Evolutionary conservation across 1,140 invertebrate genomes (phyloP).

Genomic region (Steinernema khuongi): DNA sequence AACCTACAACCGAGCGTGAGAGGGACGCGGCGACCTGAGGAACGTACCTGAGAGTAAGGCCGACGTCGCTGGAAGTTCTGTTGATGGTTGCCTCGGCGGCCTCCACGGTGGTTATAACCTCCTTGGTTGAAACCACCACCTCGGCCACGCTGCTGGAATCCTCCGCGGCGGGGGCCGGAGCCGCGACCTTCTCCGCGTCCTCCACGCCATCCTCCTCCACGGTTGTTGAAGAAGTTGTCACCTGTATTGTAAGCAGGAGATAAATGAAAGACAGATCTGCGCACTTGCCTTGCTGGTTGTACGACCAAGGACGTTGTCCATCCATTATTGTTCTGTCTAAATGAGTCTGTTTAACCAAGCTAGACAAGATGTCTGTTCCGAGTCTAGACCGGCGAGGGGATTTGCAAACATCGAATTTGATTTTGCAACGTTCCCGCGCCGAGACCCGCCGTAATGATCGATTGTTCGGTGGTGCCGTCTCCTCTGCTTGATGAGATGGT

Average conservation of each 20-base stretch:
- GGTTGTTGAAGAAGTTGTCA: slow-evolving; percentile 12
- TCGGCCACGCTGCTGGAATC: slow-evolving; percentile 2
- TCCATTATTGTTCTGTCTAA: no score
- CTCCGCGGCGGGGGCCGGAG: neutral
- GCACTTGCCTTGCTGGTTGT: neutral
- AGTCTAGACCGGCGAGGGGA: no score
- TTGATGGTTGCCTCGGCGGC: slow-evolving; percentile 13
- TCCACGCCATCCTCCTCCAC: slow-evolving; percentile 20
- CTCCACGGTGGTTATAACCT: neutral
- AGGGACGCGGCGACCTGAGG: no score
- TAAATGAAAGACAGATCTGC: neutral
- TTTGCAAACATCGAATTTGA: no score
- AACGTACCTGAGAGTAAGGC: no score
- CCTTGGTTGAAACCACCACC: neutral
- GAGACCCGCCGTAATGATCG: slow-evolving; percentile 10
- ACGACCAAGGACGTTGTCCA: no score
- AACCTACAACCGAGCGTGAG: no score
- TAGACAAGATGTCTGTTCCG: no score
- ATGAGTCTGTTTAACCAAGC: no score
- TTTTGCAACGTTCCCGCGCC: neutral
- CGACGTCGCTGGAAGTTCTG: neutral
- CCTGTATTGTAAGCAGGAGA: neutral
- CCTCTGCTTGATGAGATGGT: no score
- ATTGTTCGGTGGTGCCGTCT: neutral
- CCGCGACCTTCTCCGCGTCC: neutral